These are phyloP conservation scores for Sebastes diaconus DNA, from an alignment of 2,797 vertebrate species.

Conservation along the genomic window DNA sequence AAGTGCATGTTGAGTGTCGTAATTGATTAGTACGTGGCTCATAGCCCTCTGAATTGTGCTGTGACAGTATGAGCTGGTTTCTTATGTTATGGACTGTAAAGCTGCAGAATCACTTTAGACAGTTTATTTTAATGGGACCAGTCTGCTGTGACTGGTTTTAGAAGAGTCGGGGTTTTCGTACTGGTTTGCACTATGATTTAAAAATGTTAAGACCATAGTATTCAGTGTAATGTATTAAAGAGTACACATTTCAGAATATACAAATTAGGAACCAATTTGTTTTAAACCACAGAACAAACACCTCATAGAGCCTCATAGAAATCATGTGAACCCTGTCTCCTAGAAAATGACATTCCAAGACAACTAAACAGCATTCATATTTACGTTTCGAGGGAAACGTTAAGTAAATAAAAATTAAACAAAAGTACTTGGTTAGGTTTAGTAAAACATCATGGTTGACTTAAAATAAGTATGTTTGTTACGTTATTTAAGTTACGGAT, in stretches of 20 bases:
- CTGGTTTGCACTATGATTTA: background rate
- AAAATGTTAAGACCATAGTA: background rate
- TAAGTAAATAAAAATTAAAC: too few species aligned
- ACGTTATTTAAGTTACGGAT: too few species aligned
- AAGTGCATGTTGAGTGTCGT: background rate
- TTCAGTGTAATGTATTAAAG: background rate
- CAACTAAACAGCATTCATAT: background rate
- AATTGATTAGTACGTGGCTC: constrained; percentile 12
- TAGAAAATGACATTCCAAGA: too few species aligned
- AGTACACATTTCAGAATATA: background rate
- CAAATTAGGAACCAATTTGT: background rate
- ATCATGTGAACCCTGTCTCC: too few species aligned
- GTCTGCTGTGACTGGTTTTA: background rate
- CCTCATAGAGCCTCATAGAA: background rate
- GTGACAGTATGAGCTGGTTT: constrained; percentile 14
- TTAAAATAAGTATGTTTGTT: too few species aligned
- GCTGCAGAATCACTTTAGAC: background rate
- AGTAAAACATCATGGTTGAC: too few species aligned
- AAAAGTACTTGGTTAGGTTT: too few species aligned
- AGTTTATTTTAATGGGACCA: constrained; percentile 5
- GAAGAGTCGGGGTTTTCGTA: background rate
- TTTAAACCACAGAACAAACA: background rate
- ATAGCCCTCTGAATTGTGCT: constrained; percentile 4
- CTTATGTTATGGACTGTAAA: constrained; percentile 3
- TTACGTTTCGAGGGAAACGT: background rate